phyloP scores from a whole-genome alignment of 1,140 invertebrate genomes.

The Coenobita brevimanus region DNA sequence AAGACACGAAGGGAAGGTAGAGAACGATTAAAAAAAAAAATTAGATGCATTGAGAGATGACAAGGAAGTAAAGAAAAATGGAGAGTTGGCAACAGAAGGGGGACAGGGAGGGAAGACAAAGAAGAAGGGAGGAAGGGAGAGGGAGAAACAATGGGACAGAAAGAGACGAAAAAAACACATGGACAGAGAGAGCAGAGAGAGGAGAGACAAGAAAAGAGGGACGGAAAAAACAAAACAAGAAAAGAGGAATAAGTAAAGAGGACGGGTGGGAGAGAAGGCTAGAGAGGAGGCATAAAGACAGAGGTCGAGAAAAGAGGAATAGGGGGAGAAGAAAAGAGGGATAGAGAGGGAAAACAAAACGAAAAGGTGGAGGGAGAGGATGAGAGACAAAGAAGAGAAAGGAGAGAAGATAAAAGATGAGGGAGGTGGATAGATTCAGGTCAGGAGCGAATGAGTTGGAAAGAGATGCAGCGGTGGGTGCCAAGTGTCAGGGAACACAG shows the following conservation, averaged over 20 bases:
- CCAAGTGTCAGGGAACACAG: slow-evolving; percentile 12
- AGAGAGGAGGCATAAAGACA: neutral
- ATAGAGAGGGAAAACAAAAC: neutral
- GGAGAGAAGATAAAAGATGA: neutral
- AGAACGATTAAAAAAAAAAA: too few relatives aligned
- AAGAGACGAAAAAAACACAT: too few relatives aligned
- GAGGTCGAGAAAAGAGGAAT: neutral
- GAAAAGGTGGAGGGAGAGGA: neutral
- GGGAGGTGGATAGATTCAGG: slow-evolving; percentile 7
- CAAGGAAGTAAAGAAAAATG: neutral
- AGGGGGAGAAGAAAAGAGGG: neutral
- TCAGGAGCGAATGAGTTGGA: slow-evolving; percentile 36
- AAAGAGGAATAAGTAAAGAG: neutral
- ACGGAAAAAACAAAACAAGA: neutral
- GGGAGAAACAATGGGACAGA: neutral
- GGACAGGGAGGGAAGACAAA: neutral
- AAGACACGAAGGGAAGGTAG: too few relatives aligned
- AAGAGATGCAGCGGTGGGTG: slow-evolving; percentile 41
- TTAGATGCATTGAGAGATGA: neutral
- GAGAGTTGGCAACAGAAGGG: slow-evolving; percentile 22
- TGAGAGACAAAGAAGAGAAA: neutral
- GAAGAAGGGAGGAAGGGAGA: slow-evolving; percentile 8
- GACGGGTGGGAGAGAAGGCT: neutral
- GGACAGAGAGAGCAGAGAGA: neutral
- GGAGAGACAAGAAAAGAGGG: neutral